Percentiles rank a stretch among this genome's conserved stretches.
These are phyloP conservation scores for Elephas maximus DNA, from an alignment of 2,113 vertebrate genomes.

Conservation along the genomic window DNA sequence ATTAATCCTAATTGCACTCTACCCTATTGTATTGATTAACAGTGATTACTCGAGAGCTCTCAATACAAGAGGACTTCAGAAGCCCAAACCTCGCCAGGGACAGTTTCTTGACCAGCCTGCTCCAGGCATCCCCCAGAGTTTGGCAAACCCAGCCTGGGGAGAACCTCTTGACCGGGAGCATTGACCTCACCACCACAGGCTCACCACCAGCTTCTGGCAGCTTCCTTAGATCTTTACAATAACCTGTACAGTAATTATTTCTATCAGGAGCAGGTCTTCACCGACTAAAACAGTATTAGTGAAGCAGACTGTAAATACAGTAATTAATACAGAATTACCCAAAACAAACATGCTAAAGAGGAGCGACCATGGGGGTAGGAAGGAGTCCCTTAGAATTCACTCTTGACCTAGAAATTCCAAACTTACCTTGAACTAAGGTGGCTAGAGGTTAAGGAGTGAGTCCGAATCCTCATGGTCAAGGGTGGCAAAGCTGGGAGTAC, in stretches of 20 bases:
- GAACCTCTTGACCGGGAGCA: neutral
- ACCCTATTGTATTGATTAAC: conserved; percentile 77
- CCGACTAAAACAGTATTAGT: conserved; percentile 62
- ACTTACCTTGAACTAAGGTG: neutral
- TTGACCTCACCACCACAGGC: neutral
- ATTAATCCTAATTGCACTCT: conserved; percentile 77
- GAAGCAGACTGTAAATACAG: conserved; percentile 71
- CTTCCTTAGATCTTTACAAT: conserved; percentile 54
- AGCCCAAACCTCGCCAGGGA: conserved; percentile 28
- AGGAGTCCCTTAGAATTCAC: conserved; percentile 45
- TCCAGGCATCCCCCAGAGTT: neutral
- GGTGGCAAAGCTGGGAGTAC: neutral
- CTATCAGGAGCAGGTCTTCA: conserved; percentile 50
- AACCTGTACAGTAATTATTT: conserved; percentile 58
- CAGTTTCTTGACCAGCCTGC: conserved; percentile 6
- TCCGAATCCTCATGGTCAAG: neutral
- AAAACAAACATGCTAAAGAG: conserved; percentile 71
- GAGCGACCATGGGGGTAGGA: neutral
- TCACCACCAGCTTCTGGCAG: neutral
- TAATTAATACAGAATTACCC: conserved; percentile 66
- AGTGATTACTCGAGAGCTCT: conserved; percentile 83
- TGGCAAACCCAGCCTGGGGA: neutral
- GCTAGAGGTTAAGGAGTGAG: conserved; percentile 28
- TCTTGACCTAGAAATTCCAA: conserved; percentile 62
- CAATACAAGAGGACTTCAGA: conserved; percentile 63